Evolutionary conservation across 2,113 vertebrate species (phyloP), one percentile per base, ranked within the genome.

Genomic region (Sinocyclocheilus grahami): DNA sequence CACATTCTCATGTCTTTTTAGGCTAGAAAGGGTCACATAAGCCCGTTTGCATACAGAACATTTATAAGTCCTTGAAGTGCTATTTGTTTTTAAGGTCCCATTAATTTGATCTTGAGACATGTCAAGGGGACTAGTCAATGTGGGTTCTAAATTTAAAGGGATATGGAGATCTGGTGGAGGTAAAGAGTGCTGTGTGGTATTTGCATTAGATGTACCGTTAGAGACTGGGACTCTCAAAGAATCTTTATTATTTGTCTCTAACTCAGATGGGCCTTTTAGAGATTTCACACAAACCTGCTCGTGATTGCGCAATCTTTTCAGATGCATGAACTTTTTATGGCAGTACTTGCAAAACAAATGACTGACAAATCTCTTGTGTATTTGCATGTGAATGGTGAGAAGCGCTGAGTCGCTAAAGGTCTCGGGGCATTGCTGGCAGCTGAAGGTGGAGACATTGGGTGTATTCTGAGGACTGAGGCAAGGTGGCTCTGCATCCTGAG

Each of bases 1-100:
- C 63, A 99, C 98, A 4, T 99, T 99, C 77, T 98, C 97, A 5
- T 99, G 98, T 76, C 98, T 94, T 82, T 97, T 97, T 87, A 99
- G 95, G 91, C 98, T 99, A 48, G 98, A 99, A 58, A 99, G 39
- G 0, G 97, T 99, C 78, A 99, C 96, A 0, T 99, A 99, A 58
- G 97, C 97, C 14, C 98, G 96, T 89, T 98, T 98, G 90, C 98
- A 99, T 74, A 99, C 96, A 0, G 95, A 92, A 10, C 98, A 99
- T 27, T 96, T 96, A 84, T 99, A 99, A 48, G 96, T 42, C 90
- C 97, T 96, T 69, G 98, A 97, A 86, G 95, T 94, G 20, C 96
- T 94, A 1, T 95, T 94, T 0, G 94, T 93, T 87, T 95, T 97
- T n/a, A 94, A 92, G 86, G 92, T 91, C 92, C 95, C 96, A 69